Evolutionary conservation across 1,140 invertebrate species (phyloP).

Genomic region (Telenomus remus): DNA sequence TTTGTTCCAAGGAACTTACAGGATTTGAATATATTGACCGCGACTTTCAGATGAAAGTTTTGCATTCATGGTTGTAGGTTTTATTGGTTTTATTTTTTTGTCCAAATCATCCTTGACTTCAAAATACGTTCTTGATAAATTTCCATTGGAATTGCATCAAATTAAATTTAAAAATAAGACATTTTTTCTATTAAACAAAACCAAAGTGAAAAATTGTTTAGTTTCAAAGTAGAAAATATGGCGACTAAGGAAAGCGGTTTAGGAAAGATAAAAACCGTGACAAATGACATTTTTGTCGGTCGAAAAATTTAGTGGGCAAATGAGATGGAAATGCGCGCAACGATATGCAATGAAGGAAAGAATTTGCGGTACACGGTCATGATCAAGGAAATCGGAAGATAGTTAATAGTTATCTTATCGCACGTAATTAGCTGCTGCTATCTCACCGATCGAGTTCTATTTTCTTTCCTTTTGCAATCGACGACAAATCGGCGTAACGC

Average conservation of each 20-base stretch:
- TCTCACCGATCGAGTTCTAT: slow-evolving; percentile 34
- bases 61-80: no score
- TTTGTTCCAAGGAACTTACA: no score
- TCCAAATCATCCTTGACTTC: no score
- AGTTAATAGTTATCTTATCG: slow-evolving; percentile 50
- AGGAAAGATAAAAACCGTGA: slow-evolving; percentile 11
- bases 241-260: slow-evolving; percentile 19
- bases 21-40: no score
- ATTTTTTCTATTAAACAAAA: no score
- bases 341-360: slow-evolving; percentile 13
- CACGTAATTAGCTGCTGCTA: slow-evolving; percentile 42
- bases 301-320: slow-evolving; percentile 15
- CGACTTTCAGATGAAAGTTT: no score
- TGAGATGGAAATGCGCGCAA: slow-evolving; percentile 19
- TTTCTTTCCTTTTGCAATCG: slow-evolving; percentile 6
- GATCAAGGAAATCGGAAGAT: slow-evolving; percentile 50
- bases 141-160: background rate
- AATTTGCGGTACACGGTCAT: slow-evolving; percentile 26
- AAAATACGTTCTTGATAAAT: no score
- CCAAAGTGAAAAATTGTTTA: background rate
- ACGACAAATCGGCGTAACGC: slow-evolving; percentile 6
- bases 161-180: no score
- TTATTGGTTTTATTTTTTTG: no score
- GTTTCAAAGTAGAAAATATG: slow-evolving; percentile 7
- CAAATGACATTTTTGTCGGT: slow-evolving; percentile 24